Evolutionary conservation across 2,888 invertebrate species (phyloP).

Genomic region (Priocnemis perturbator): DNA sequence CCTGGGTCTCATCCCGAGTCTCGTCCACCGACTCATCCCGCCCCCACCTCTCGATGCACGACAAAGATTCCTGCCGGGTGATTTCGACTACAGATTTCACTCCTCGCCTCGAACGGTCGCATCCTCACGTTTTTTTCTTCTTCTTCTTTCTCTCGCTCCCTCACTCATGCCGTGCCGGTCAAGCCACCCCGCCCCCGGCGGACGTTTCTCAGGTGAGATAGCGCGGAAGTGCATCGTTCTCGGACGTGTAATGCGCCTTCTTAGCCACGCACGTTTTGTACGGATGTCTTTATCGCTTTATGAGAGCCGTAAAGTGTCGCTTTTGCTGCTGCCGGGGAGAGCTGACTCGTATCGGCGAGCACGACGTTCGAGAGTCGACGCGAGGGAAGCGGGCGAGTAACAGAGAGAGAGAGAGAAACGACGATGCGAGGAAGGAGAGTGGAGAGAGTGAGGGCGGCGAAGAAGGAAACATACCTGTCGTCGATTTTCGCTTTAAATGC

Average conservation of each 20-base stretch:
- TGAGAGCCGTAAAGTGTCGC: constrained; percentile 64
- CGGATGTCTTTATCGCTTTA: constrained; percentile 69
- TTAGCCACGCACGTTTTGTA: constrained; percentile 56
- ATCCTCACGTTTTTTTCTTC: not conserved
- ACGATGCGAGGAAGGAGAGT: constrained; percentile 5
- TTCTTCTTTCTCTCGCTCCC: constrained; percentile 13
- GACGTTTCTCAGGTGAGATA: constrained; percentile 54
- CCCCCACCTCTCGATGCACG: not conserved
- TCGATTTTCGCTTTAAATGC: too few species aligned
- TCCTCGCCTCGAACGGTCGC: too few species aligned
- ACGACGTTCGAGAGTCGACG: constrained; percentile 10
- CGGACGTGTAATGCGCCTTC: constrained; percentile 34
- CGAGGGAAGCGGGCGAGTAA: not conserved
- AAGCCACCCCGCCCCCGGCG: not conserved
- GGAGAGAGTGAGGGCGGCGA: constrained; percentile 15
- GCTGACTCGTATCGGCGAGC: constrained; percentile 23
- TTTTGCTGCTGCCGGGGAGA: constrained; percentile 47
- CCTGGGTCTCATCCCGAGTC: not conserved
- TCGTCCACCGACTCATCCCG: not conserved
- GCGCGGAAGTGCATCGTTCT: constrained; percentile 39
- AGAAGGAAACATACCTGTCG: not conserved
- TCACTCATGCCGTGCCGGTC: too few species aligned
- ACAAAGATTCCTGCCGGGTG: constrained; percentile 1
- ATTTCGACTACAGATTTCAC: constrained; percentile 4
- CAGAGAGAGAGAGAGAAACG: not conserved